Evolutionary conservation across 1,140 invertebrate species (phyloP).

Genomic region (Pomacea maculata): DNA sequence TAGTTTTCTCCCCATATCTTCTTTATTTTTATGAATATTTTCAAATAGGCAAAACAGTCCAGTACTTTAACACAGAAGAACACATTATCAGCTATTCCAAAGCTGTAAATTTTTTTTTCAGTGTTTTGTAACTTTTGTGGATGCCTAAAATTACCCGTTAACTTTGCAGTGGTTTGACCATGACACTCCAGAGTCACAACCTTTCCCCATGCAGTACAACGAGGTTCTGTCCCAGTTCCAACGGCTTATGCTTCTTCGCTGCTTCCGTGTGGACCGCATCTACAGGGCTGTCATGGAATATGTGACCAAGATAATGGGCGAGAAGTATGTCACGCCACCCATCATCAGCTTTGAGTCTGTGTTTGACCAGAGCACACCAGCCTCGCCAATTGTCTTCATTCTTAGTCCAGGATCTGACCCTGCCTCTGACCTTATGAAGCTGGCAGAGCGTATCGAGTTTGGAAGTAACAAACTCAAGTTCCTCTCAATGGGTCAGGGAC

Average conservation of each 20-base stretch:
- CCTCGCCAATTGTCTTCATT: constrained; percentile 86
- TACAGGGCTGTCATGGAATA: constrained; percentile 82
- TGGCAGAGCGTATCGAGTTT: constrained; percentile 79
- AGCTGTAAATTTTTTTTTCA: too few species aligned
- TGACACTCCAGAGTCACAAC: constrained; percentile 78
- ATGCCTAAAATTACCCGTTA: neutral
- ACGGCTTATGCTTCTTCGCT: constrained; percentile 82
- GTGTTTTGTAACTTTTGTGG: neutral
- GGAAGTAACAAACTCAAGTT: constrained; percentile 80
- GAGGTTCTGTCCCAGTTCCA: constrained; percentile 74
- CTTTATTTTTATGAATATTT: too few species aligned
- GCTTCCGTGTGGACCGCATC: constrained; percentile 87
- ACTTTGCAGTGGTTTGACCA: constrained; percentile 80
- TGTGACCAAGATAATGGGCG: constrained; percentile 82
- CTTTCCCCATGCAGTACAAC: constrained; percentile 76
- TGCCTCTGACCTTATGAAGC: constrained; percentile 85
- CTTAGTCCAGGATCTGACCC: constrained; percentile 89
- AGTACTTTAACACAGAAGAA: too few species aligned
- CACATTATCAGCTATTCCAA: too few species aligned
- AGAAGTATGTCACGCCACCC: constrained; percentile 85
- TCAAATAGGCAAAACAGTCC: too few species aligned
- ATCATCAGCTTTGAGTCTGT: constrained; percentile 83
- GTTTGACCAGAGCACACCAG: constrained; percentile 81
- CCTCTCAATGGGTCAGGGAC: constrained; percentile 87
- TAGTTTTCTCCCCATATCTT: too few species aligned